Conservation (phyloP, 2,797 vertebrate genomes). For the Lerista edwardsae region DNA sequence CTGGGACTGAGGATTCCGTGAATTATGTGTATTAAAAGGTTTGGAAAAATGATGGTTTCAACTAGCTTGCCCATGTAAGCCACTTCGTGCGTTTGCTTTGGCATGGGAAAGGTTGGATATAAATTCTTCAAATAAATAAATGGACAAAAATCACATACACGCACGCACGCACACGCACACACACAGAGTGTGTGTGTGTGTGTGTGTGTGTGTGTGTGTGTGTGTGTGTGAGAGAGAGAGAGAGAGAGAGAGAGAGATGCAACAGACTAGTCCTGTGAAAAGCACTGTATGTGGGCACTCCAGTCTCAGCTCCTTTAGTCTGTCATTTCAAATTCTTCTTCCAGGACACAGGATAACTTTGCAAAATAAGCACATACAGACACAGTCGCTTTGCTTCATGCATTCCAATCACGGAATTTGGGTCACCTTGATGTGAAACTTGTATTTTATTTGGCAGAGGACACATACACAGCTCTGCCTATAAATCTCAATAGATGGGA, state of each 20-base stretch:
- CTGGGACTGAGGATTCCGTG: no score
- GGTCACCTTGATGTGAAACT: slow-evolving; percentile 15
- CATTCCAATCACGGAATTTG: slow-evolving; percentile 22
- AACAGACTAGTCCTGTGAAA: not conserved
- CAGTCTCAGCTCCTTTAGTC: not conserved
- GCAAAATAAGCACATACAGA: not conserved
- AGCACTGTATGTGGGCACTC: not conserved
- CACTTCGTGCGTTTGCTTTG: no score
- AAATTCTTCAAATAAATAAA: no score
- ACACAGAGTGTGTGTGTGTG: not conserved
- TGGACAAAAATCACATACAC: not conserved
- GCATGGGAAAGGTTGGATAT: no score
- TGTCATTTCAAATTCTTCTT: not conserved
- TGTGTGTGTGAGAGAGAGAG: no score
- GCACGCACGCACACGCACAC: not conserved
- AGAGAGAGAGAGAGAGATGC: not conserved
- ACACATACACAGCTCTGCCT: not conserved
- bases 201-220: no score
- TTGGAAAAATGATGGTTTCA: no score
- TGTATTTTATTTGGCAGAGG: slow-evolving; percentile 12
- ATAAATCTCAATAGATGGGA: slow-evolving; percentile 18
- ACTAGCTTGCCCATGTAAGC: no score
- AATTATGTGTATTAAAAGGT: no score
- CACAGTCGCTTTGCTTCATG: not conserved
- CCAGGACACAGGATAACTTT: not conserved